phyloP scores from a whole-genome alignment of 2,797 vertebrate genomes.

The Etheostoma nigrum region DNA sequence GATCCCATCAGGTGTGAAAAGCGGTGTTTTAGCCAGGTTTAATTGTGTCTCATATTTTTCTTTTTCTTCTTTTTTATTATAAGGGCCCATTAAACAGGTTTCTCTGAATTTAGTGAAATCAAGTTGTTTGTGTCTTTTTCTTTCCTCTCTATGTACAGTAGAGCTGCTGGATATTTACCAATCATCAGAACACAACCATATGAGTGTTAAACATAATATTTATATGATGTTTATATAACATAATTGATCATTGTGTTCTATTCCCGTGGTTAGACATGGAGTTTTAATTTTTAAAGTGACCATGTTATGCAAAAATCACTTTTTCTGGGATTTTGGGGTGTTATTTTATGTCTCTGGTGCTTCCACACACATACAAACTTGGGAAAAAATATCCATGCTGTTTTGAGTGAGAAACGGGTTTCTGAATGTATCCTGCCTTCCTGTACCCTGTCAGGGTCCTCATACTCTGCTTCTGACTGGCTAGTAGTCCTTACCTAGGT shows the following conservation, averaged over 20 bases:
- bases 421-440: too few relatives aligned
- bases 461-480: too few relatives aligned
- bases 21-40: conserved; percentile 90
- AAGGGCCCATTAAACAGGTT: conserved; percentile 31
- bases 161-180: neutral
- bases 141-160: neutral
- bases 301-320: too few relatives aligned
- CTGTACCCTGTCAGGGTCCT: too few relatives aligned
- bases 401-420: too few relatives aligned
- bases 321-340: too few relatives aligned
- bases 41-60: conserved; percentile 92
- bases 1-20: conserved; percentile 92
- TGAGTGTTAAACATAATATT: neutral
- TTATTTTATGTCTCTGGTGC: too few relatives aligned
- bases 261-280: neutral
- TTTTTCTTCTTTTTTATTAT: conserved; percentile 34
- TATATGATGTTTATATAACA: neutral
- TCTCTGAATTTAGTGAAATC: conserved; percentile 25
- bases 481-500: too few relatives aligned
- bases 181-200: conserved; percentile 7
- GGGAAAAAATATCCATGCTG: too few relatives aligned
- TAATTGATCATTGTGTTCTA: neutral
- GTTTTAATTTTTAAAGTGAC: neutral
- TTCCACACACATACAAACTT: too few relatives aligned
- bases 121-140: conserved; percentile 8